phyloP scores from a whole-genome alignment of 2,797 vertebrate species.

The Aythya fuligula region DNA sequence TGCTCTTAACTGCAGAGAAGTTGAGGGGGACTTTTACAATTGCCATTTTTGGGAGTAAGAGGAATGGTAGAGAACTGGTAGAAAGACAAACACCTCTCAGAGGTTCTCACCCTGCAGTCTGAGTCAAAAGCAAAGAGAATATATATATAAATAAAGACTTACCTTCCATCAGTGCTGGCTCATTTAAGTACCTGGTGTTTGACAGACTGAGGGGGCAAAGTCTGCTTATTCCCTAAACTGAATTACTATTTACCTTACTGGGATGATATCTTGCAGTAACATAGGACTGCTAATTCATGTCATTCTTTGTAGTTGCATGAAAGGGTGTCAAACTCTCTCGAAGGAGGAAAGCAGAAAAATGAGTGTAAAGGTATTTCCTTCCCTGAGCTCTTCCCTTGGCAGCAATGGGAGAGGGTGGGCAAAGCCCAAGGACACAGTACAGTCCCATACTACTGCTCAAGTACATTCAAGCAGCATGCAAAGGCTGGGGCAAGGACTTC shows the following conservation, averaged over 20 bases:
- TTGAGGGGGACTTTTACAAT: not conserved
- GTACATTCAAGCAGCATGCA: accelerated
- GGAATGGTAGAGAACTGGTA: not conserved
- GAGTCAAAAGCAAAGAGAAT: not conserved
- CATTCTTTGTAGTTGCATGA: not conserved
- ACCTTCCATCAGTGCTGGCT: not conserved
- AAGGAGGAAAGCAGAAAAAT: not conserved
- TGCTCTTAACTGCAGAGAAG: not conserved
- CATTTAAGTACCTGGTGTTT: not conserved
- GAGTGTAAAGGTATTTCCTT: accelerated
- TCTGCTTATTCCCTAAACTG: not conserved
- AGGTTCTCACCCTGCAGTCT: not conserved
- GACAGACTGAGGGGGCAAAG: not conserved
- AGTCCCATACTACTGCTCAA: not conserved
- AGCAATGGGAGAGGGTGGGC: not conserved
- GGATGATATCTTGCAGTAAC: not conserved
- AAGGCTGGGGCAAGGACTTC: not conserved
- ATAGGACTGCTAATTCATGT: not conserved
- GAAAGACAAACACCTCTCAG: not conserved
- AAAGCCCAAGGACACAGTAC: not conserved
- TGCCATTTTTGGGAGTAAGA: not conserved
- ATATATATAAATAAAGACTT: no score
- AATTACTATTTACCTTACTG: not conserved
- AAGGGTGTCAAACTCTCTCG: not conserved
- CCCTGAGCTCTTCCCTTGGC: not conserved